Conservation (phyloP, 2,113 vertebrate genomes). For the Centrocercus urophasianus region DNA sequence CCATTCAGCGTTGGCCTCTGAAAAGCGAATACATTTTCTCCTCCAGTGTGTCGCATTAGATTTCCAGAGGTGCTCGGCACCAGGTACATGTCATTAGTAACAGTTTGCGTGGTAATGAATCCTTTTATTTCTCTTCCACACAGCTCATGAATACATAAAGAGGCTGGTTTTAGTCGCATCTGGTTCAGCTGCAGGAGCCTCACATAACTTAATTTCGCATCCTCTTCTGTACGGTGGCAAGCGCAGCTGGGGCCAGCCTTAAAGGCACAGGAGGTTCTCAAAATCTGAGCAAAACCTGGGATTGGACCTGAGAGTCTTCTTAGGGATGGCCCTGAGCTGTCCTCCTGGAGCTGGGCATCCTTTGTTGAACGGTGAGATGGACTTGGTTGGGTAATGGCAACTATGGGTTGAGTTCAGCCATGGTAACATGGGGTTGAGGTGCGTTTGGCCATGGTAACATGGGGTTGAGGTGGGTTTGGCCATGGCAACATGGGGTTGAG, state of each 20-base stretch:
- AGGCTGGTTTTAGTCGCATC: slow-evolving; percentile 74
- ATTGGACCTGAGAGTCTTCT: fast-evolving
- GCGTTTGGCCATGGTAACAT: no score
- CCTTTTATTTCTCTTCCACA: slow-evolving; percentile 96
- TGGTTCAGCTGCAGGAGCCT: slow-evolving; percentile 67
- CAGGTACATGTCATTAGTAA: slow-evolving; percentile 99
- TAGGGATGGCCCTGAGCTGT: not conserved
- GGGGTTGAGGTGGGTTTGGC: no score
- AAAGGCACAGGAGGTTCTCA: slow-evolving; percentile 60
- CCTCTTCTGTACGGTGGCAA: slow-evolving; percentile 55
- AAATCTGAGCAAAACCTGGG: not conserved
- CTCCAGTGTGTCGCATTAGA: slow-evolving; percentile 95
- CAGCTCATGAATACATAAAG: slow-evolving; percentile 99
- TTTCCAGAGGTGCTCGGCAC: slow-evolving; percentile 97
- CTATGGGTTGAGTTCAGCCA: not conserved
- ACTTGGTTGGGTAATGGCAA: not conserved
- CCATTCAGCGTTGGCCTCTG: slow-evolving; percentile 82
- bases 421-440: no score
- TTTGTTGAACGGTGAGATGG: not conserved
- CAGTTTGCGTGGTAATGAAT: slow-evolving; percentile 97
- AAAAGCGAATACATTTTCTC: slow-evolving; percentile 89
- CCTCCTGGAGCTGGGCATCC: not conserved
- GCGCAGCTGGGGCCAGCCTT: slow-evolving; percentile 81
- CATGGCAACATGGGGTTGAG: no score
- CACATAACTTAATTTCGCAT: slow-evolving; percentile 72